Evolutionary conservation across 2,113 vertebrate species (phyloP), one percentile per base, ranked within the genome.

Genomic region (Amazona vittata): DNA sequence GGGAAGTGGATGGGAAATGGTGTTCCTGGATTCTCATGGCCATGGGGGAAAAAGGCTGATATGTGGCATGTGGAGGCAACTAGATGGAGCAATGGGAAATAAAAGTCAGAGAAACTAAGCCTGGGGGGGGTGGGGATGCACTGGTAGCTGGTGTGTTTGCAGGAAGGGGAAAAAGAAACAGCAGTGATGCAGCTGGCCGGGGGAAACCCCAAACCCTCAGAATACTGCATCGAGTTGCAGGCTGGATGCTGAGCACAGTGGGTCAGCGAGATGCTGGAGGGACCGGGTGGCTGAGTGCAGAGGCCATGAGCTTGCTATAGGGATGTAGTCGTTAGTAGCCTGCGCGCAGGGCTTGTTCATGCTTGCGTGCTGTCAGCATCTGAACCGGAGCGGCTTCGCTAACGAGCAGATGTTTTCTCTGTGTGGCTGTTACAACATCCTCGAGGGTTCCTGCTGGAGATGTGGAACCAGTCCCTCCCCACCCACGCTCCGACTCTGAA

Each of bases 391-490:
- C 74, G 44, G 78, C 75, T 52, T n/a, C 1, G 11, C 83, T 86
- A 63, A 84, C 12, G 69, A 96, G 94, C 94, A 96, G 95, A 95
- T 94, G 94, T 94, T 95, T 86, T 65, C 94, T 91, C 37, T 14
- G 1, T 37, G 82, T 39, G 71, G 78, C 75, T 93, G 67, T 96
- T 96, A 63, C 63, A 1, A 94, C 95, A 96, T 85, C 94, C 44
- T 31, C 10, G 5, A 35, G 88, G 70, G 85, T 22, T 94, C 90
- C 91, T 81, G 64, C 19, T 53, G 8, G 70, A 15, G 85, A 89
- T 59, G 87, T 94, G 84, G 11, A 65, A 80, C 63, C 65, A 24
- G 74, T 6, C 86, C 63, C 52, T 93, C 79, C 89, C 81, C 94
- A 77, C 95, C 95, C 93, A 94, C 85, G 2, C 78, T 25, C 44